Conservation (phyloP, 1,140 invertebrate species). For the Micrasema minimum region DNA sequence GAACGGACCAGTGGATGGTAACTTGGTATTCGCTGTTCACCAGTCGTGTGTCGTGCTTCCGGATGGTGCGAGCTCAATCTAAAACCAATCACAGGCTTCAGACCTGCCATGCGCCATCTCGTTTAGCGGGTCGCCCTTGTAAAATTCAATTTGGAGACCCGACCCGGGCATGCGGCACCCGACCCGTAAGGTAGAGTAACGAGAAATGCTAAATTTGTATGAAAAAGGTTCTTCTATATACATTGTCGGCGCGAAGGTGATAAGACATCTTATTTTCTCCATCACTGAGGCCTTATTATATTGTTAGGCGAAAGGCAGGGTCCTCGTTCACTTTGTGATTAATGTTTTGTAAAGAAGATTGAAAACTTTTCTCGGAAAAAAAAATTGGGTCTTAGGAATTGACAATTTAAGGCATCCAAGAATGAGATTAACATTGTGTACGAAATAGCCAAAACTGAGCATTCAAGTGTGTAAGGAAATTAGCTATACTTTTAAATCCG, state of each 20-base stretch:
- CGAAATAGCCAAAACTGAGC: not conserved
- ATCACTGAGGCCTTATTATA: slow-evolving; percentile 20
- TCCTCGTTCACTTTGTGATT: not conserved
- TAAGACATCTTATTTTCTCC: slow-evolving; percentile 31
- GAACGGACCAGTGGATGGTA: too few relatives aligned
- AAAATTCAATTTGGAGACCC: slow-evolving; percentile 33
- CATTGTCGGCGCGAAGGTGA: slow-evolving; percentile 10
- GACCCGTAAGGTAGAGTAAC: slow-evolving; percentile 32
- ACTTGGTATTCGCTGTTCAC: not conserved
- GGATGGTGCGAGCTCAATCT: slow-evolving; percentile 21
- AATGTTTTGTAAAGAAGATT: slow-evolving; percentile 12
- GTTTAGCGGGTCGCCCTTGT: slow-evolving; percentile 30
- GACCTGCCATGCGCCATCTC: slow-evolving; percentile 14
- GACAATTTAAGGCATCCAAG: not conserved
- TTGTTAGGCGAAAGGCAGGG: not conserved
- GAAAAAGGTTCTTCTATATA: slow-evolving; percentile 24
- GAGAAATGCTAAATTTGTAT: slow-evolving; percentile 39
- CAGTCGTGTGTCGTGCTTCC: not conserved
- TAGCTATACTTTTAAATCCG: too few relatives aligned
- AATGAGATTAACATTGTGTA: not conserved
- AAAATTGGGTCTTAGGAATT: not conserved
- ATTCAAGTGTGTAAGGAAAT: too few relatives aligned
- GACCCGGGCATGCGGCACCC: too few relatives aligned
- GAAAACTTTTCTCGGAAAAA: not conserved
- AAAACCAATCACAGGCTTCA: slow-evolving; percentile 29